Evolutionary conservation across 1,140 invertebrate species (phyloP).

Genomic region (Hylyphantes graminicola): DNA sequence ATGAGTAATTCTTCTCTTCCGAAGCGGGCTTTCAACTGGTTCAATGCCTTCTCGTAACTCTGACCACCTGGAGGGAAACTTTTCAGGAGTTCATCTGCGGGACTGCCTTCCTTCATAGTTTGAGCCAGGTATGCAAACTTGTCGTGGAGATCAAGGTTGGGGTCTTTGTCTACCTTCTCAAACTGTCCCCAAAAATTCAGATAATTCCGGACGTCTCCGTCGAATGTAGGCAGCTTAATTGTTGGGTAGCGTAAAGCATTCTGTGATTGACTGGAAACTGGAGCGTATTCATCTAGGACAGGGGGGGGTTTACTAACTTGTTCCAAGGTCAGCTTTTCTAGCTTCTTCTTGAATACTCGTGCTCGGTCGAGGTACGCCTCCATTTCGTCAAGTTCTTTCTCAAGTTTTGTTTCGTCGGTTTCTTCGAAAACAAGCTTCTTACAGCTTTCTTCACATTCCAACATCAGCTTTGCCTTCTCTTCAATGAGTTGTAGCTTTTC

Average conservation of each 20-base stretch:
- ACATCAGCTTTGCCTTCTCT: conserved; percentile 22
- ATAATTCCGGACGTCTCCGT: conserved; percentile 30
- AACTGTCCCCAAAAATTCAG: conserved; percentile 43
- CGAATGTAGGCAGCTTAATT: conserved; percentile 34
- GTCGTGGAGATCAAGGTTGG: conserved; percentile 13
- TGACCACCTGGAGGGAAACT: conserved; percentile 3
- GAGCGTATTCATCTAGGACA: background rate
- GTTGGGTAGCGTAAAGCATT: conserved; percentile 16
- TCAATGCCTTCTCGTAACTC: conserved; percentile 14
- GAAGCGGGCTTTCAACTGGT: conserved; percentile 10
- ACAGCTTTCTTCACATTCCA: background rate
- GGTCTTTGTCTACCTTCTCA: conserved; percentile 35
- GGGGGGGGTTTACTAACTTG: too few relatives aligned
- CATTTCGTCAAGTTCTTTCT: background rate
- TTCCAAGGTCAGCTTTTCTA: too few relatives aligned
- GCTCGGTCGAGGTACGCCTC: background rate
- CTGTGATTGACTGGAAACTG: background rate
- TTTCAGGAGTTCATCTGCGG: conserved; percentile 56
- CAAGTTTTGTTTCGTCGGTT: background rate
- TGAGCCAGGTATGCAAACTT: conserved; percentile 34
- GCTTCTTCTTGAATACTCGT: background rate
- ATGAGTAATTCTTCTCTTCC: conserved; percentile 23
- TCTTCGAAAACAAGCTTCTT: background rate
- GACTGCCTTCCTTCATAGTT: conserved; percentile 1
- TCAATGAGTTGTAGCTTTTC: conserved; percentile 3